Evolutionary conservation across 2,797 vertebrate genomes (phyloP).

Genomic region (Notolabrus celidotus): DNA sequence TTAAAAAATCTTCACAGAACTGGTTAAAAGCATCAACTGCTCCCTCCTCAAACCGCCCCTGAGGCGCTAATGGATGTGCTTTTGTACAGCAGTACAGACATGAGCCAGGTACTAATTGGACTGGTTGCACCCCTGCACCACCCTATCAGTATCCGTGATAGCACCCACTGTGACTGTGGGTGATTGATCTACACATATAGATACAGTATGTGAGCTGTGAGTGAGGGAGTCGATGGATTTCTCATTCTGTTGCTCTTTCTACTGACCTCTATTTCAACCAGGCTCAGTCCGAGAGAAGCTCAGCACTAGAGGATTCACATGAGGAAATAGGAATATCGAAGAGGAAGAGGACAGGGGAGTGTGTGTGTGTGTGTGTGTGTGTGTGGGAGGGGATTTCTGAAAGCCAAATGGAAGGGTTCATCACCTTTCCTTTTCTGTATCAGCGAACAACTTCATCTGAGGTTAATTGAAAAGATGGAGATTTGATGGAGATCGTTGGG

Average conservation of each 20-base stretch:
- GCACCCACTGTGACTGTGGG: slow-evolving; percentile 50
- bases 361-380: neutral
- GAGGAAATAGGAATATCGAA: slow-evolving; percentile 22
- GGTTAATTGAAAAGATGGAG: slow-evolving; percentile 50
- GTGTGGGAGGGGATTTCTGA: neutral
- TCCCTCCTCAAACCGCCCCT: slow-evolving; percentile 9
- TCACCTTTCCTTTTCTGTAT: slow-evolving; percentile 29
- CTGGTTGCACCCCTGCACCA: slow-evolving; percentile 19
- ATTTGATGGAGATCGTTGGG: slow-evolving; percentile 20
- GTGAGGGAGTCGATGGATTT: neutral
- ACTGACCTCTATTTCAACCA: slow-evolving; percentile 51
- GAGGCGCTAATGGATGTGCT: slow-evolving; percentile 18
- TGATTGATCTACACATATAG: slow-evolving; percentile 33
- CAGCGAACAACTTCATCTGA: neutral
- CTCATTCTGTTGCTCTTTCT: slow-evolving; percentile 9
- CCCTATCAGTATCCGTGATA: slow-evolving; percentile 52
- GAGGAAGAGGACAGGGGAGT: neutral
- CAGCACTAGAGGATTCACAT: neutral
- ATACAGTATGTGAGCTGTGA: neutral
- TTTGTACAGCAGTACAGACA: slow-evolving; percentile 26
- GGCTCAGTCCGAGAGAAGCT: slow-evolving; percentile 11
- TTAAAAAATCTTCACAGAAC: slow-evolving; percentile 3
- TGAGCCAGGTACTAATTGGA: slow-evolving; percentile 62
- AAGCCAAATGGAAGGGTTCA: slow-evolving; percentile 29
- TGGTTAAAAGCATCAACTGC: slow-evolving; percentile 13